These are phyloP conservation scores for Furcifer pardalis DNA, from an alignment of 2,797 vertebrate species.

Conservation along the genomic window DNA sequence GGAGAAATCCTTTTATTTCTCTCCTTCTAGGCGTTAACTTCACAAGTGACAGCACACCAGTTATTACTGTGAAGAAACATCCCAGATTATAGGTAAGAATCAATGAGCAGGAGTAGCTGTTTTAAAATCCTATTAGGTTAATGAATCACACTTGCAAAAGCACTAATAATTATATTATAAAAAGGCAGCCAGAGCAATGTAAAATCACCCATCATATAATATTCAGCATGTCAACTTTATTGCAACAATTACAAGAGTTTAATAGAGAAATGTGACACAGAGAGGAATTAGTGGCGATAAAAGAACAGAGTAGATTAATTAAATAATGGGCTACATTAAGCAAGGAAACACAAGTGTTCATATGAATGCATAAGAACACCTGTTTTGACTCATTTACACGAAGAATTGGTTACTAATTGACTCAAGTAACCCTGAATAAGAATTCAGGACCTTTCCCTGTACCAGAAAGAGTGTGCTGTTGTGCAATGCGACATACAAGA, in stretches of 20 bases:
- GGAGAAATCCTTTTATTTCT: constrained; percentile 28
- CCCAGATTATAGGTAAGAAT: constrained; percentile 38
- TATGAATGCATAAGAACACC: constrained; percentile 42
- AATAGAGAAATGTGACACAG: constrained; percentile 64
- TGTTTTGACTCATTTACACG: constrained; percentile 40
- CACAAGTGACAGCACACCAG: constrained; percentile 43
- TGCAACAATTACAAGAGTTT: constrained; percentile 55
- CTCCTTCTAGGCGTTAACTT: constrained; percentile 12
- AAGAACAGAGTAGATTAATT: constrained; percentile 54
- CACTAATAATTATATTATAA: constrained; percentile 63
- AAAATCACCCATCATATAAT: constrained; percentile 59
- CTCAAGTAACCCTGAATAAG: constrained; percentile 21
- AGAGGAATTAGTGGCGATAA: constrained; percentile 63
- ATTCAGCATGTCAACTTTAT: constrained; percentile 59
- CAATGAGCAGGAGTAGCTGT: constrained; percentile 49
- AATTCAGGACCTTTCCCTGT: constrained; percentile 3
- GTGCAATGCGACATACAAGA: not conserved
- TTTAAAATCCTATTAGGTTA: constrained; percentile 64
- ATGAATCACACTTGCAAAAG: constrained; percentile 60
- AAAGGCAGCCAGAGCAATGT: constrained; percentile 56
- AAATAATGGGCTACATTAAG: constrained; percentile 36
- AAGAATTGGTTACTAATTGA: constrained; percentile 46
- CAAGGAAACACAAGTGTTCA: constrained; percentile 49
- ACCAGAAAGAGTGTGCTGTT: not conserved
- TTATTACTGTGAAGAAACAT: constrained; percentile 30